These are phyloP conservation scores for Agriopis marginaria DNA, from an alignment of 2,888 invertebrate genomes.

Conservation along the genomic window DNA sequence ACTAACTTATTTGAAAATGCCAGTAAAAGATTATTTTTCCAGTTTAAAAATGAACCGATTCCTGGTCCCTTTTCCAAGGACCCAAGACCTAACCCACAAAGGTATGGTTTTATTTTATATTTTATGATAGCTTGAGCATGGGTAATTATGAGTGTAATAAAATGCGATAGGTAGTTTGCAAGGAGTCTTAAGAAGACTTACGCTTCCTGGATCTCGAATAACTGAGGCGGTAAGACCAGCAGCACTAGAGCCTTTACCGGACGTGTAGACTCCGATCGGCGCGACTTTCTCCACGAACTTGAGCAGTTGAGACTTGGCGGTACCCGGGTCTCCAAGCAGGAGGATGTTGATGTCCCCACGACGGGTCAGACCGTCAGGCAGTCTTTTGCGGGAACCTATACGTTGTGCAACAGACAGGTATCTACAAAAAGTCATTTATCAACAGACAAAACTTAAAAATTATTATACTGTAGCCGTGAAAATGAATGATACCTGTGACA, in stretches of 20 bases:
- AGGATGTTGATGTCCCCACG: constrained; percentile 99
- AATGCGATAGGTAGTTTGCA: too few species aligned
- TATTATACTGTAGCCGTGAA: too few species aligned
- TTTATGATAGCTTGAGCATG: too few species aligned
- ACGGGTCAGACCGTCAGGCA: constrained; percentile 98
- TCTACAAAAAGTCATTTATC: neutral
- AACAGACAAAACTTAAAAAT: neutral
- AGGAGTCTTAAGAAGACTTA: constrained; percentile 75
- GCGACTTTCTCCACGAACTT: constrained; percentile 98
- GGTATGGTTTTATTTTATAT: too few species aligned
- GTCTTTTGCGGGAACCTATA: constrained; percentile 91
- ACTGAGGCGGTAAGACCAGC: constrained; percentile 99
- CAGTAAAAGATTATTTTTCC: too few species aligned
- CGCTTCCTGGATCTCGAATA: constrained; percentile 95
- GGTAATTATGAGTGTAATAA: too few species aligned
- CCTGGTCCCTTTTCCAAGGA: too few species aligned
- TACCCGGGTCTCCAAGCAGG: constrained; percentile 98
- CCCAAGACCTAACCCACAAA: too few species aligned
- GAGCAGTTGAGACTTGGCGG: constrained; percentile 99
- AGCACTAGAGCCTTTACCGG: constrained; percentile 99
- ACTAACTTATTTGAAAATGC: too few species aligned
- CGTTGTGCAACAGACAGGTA: neutral
- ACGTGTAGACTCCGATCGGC: constrained; percentile 98
- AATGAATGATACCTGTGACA: too few species aligned
- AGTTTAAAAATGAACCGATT: too few species aligned